phyloP scores from a whole-genome alignment of 1,140 invertebrate species.

The Drosophila kohkoa region DNA sequence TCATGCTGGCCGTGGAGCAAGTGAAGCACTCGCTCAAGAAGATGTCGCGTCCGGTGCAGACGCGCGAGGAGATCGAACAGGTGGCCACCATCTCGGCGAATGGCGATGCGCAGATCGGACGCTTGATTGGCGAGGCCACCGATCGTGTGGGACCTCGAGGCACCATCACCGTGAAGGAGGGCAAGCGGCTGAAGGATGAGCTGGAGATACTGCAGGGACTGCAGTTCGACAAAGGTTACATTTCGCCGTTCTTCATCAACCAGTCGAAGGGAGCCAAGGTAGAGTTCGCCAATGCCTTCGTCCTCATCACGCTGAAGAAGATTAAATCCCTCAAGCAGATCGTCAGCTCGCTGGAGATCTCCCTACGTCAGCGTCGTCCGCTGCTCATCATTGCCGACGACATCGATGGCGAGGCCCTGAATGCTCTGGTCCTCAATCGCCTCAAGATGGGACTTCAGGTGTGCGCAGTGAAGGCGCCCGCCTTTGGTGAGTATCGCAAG shows the following conservation, averaged over 20 bases:
- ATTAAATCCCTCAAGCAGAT: conserved; percentile 98
- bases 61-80: conserved; percentile 99
- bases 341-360: conserved; percentile 97
- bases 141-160: conserved; percentile 98
- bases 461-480: conserved; percentile 99
- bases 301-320: conserved; percentile 98
- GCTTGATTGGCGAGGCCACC: conserved; percentile 98
- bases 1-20: conserved; percentile 97
- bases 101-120: conserved; percentile 96
- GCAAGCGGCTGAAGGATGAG: conserved; percentile 98
- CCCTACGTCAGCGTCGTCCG: conserved; percentile 96
- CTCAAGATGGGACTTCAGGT: conserved; percentile 98
- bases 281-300: conserved; percentile 97
- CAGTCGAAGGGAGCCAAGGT: conserved; percentile 98
- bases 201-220: conserved; percentile 99
- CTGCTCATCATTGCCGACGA: conserved; percentile 99
- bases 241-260: conserved; percentile 99
- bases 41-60: conserved; percentile 97
- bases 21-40: conserved; percentile 94
- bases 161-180: conserved; percentile 99
- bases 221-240: conserved; percentile 99
- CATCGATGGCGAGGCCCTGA: conserved; percentile 98
- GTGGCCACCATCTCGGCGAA: conserved; percentile 99
- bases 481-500: conserved; percentile 99
- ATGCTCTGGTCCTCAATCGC: conserved; percentile 98